Base-by-base conservation (phyloP, 2,888 invertebrate genomes). In the Epistrophella euchroma region DNA sequence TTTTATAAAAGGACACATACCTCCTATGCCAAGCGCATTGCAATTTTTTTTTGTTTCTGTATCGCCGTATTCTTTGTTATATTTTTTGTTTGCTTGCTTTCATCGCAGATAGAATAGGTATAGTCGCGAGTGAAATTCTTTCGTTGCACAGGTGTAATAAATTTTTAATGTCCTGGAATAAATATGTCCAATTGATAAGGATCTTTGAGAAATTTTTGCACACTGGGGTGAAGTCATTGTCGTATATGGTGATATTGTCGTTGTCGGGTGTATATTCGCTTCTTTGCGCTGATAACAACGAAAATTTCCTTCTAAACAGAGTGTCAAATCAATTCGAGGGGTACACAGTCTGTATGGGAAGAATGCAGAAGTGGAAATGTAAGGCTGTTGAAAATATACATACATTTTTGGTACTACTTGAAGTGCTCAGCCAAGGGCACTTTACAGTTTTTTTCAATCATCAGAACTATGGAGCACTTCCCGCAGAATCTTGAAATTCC, bases 161-260 rank as follows among this genome's bases (percentile, higher is more conserved):
- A 86, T 86, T 86, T 77, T 74, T 86, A 86, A 86, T 82, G 86
- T 86, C 86, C 77, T 78, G 64, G 82, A 86, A 86, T 86, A 86
- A 86, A 86, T 86, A 86, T 82, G 86, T 86, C 82, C 86, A 82
- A 86, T 78, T 78, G 86, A 86, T 86, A 86, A 86, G 86, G 50
- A 82, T 82, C 86, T 64, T 66, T 71, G 73, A 58, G 86, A 82
- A 45, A 74, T 70, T 82, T 81, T 74, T 86, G 74, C 77, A 86
- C 74, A 70, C 70, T 86, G 70, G 56, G 58, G 60, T 74, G 64
- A 77, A 82, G 77, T 82, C 77, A 73, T 81, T 70, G 85, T 68
- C 35, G 71, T 55, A 3, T 13, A 35, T 32, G 9, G 66, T 3
- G n/a, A 22, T 45, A 35, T 56, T 43, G 68, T 68, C 10, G 43